A percentile compares a stretch with the other conserved stretches of the same genome.
Evolutionary conservation across 2,113 vertebrate species (phyloP).

Genomic region (Ancistrus triradiatus): DNA sequence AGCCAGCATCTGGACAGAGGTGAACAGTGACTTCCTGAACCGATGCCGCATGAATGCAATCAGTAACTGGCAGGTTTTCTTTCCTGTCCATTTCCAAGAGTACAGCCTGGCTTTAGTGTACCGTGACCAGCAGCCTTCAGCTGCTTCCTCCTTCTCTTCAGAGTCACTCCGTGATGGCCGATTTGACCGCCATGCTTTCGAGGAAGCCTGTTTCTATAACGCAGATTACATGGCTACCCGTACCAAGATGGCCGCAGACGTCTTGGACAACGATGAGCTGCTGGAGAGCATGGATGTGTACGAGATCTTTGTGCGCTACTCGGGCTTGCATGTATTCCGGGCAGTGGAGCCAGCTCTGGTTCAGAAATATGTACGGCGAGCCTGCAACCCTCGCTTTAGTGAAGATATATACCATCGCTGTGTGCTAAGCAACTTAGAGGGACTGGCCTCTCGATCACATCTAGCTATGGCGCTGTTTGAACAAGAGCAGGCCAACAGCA

Average conservation of each 20-base stretch:
- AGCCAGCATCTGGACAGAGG: conserved; percentile 84
- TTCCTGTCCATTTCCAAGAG: conserved; percentile 94
- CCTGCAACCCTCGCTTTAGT: conserved; percentile 85
- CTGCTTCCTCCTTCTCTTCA: conserved; percentile 60
- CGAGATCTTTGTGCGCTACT: conserved; percentile 92
- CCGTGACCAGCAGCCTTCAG: conserved; percentile 72
- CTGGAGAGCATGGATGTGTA: conserved; percentile 91
- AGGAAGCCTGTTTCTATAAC: conserved; percentile 95
- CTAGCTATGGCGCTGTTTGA: conserved; percentile 90
- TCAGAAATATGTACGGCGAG: conserved; percentile 81
- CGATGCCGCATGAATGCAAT: conserved; percentile 96
- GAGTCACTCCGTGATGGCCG: conserved; percentile 78
- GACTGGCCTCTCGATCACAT: conserved; percentile 84
- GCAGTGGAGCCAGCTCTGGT: conserved; percentile 91
- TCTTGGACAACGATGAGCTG: conserved; percentile 85
- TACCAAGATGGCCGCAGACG: conserved; percentile 81
- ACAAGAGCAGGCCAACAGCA: conserved; percentile 95
- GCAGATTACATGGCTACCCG: conserved; percentile 90
- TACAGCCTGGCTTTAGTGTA: conserved; percentile 80
- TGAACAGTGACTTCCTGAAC: conserved; percentile 86
- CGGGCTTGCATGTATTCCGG: conserved; percentile 87
- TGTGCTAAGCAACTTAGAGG: conserved; percentile 88
- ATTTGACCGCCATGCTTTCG: conserved; percentile 87
- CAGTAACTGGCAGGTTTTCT: conserved; percentile 95
- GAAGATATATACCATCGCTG: conserved; percentile 95